Percentiles rank a stretch among this genome's conserved stretches.
phyloP scores from a whole-genome alignment of 2,888 invertebrate genomes.

The Dolichopus griseipennis region DNA sequence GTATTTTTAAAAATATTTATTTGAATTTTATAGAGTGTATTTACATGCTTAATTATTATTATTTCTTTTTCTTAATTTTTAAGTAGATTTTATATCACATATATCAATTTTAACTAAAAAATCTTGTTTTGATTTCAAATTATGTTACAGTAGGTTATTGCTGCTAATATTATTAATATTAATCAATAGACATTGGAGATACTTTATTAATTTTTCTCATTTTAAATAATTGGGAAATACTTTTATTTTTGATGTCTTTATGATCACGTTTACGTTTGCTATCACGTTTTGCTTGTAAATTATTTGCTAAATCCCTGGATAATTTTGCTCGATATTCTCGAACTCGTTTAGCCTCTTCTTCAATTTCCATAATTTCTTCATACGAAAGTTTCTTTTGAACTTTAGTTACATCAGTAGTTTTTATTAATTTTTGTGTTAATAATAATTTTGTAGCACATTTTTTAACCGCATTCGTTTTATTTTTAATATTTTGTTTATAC shows the following conservation, averaged over 20 bases:
- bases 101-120: too few species aligned
- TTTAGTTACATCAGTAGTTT: not conserved
- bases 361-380: not conserved
- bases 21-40: too few species aligned
- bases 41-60: too few species aligned
- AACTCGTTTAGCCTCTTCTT: not conserved
- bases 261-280: not conserved
- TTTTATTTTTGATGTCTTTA: not conserved
- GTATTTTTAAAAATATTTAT: too few species aligned
- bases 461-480: not conserved
- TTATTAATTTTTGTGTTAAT: conserved; percentile 1
- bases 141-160: too few species aligned
- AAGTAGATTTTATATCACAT: too few species aligned
- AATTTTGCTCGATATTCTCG: not conserved
- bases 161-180: not conserved
- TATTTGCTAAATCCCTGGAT: not conserved
- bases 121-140: too few species aligned
- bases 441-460: not conserved
- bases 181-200: not conserved
- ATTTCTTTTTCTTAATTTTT: too few species aligned
- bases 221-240: not conserved
- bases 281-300: not conserved
- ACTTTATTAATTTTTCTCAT: not conserved
- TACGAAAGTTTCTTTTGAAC: not conserved
- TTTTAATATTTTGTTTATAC: not conserved